Evolutionary conservation across 2,888 invertebrate genomes (phyloP), one percentile per base, ranked within the genome.

Genomic region (Hemaris fuciformis): DNA sequence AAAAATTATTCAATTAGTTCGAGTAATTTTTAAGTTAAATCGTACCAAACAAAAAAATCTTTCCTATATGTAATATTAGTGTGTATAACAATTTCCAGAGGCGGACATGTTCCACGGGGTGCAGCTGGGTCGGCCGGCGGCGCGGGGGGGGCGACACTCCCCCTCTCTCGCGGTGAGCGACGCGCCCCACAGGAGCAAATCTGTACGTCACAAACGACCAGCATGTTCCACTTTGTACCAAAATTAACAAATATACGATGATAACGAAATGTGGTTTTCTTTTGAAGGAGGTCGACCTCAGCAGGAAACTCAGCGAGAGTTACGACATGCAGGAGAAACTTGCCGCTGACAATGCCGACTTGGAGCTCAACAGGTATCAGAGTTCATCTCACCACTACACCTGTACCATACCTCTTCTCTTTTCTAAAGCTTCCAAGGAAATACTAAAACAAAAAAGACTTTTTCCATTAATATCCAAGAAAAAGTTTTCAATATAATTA

Each of bases 341-440:
- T 59, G 95, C 94, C 0, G 92, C 93, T 5, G 95, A 95, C 81
- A 95, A 95, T 81, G 94, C 94, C 13, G 93, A 94, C 73, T 85
- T 95, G 70, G 95, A 95, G 87, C 94, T 94, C 59, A 95, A 94
- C 79, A 94, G 95, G 94, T 95, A n/a, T n/a, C 18, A n/a, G n/a
- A n/a, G n/a, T n/a, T n/a, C n/a, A n/a, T n/a, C n/a, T n/a, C n/a
- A n/a, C n/a, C n/a, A n/a, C n/a, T n/a, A n/a, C n/a, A 3, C 10
- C 18, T 34, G 15, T 22, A 15, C 8, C 45, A 10, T 10, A 20
- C n/a, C 3, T 22, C 15, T 3, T 45, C 10, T 6, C 1, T n/a
- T 4, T 8, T 25, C 25, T 53, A n/a, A n/a, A n/a, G n/a, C 10
- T 5, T n/a, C 7, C 8, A 53, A 25, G n/a, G n/a, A n/a, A n/a